Percentiles rank a stretch among this genome's conserved stretches.
Conservation (phyloP, 1,140 invertebrate genomes). For the Lineus longissimus region DNA sequence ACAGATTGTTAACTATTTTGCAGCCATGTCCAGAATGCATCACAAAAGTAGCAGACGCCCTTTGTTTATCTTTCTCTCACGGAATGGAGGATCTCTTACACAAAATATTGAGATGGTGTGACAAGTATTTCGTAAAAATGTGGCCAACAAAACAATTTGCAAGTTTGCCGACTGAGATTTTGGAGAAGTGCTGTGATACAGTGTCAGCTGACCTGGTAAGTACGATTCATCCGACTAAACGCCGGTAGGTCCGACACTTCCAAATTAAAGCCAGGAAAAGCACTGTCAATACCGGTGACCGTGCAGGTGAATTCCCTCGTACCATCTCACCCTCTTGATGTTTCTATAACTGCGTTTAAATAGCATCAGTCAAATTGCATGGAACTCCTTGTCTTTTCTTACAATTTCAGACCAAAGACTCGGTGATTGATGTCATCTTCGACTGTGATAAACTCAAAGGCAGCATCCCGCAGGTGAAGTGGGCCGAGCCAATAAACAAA, state of each 20-base stretch:
- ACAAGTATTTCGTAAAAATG: slow-evolving; percentile 74
- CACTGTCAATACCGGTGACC: too few species aligned
- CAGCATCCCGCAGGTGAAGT: slow-evolving; percentile 66
- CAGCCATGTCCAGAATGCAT: slow-evolving; percentile 75
- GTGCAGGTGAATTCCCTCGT: too few species aligned
- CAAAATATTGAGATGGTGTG: slow-evolving; percentile 80
- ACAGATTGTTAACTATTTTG: slow-evolving; percentile 37
- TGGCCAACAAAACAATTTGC: slow-evolving; percentile 84
- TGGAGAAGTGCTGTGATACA: slow-evolving; percentile 77
- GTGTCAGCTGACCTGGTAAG: slow-evolving; percentile 70
- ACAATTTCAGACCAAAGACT: slow-evolving; percentile 57
- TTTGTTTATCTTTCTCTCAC: slow-evolving; percentile 75
- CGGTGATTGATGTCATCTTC: slow-evolving; percentile 65
- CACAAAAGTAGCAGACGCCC: slow-evolving; percentile 74
- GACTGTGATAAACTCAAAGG: slow-evolving; percentile 68
- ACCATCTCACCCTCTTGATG: too few species aligned
- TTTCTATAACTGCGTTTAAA: too few species aligned
- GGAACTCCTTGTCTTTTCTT: background rate
- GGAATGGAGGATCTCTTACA: slow-evolving; percentile 81
- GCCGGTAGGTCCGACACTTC: background rate
- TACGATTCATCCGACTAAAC: background rate
- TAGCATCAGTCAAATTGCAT: too few species aligned
- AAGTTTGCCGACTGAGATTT: slow-evolving; percentile 70
- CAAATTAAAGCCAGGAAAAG: too few species aligned
- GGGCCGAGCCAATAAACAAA: slow-evolving; percentile 68